A percentile compares a stretch with the other conserved stretches of the same genome.
Conservation (phyloP, 2,113 vertebrate genomes). For the Cromileptes altivelis region DNA sequence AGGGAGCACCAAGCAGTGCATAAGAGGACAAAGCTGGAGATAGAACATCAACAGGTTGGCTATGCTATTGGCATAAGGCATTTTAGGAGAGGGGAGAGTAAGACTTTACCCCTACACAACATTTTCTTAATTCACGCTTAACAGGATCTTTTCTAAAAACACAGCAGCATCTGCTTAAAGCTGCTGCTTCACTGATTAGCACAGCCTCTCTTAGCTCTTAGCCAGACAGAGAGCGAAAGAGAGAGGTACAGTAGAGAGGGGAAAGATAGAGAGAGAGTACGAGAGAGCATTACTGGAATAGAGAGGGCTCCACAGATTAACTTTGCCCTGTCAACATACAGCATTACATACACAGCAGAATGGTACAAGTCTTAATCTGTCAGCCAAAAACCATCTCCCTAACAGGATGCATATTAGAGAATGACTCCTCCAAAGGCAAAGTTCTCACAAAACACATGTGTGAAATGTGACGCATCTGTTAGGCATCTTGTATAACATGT, state of each 20-base stretch:
- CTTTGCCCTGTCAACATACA: slow-evolving; percentile 48
- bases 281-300: slow-evolving; percentile 17
- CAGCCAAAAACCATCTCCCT: slow-evolving; percentile 41
- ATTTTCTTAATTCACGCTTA: slow-evolving; percentile 67
- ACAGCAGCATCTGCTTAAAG: slow-evolving; percentile 71
- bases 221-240: slow-evolving; percentile 34
- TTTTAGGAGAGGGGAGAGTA: slow-evolving; percentile 22
- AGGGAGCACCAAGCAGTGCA: neutral
- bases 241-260: neutral
- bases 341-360: slow-evolving; percentile 41
- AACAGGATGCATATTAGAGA: slow-evolving; percentile 50
- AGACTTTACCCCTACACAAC: slow-evolving; percentile 58
- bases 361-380: slow-evolving; percentile 46
- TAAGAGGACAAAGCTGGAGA: slow-evolving; percentile 2
- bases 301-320: slow-evolving; percentile 43
- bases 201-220: slow-evolving; percentile 52
- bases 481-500: slow-evolving; percentile 50
- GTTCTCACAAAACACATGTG: slow-evolving; percentile 22
- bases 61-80: slow-evolving; percentile 13
- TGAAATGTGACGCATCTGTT: slow-evolving; percentile 50
- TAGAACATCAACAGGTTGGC: slow-evolving; percentile 15
- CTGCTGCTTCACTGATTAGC: slow-evolving; percentile 67
- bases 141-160: slow-evolving; percentile 75
- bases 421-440: slow-evolving; percentile 31
- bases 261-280: neutral